These are phyloP conservation scores for Microcaecilia unicolor DNA, from an alignment of 2,797 vertebrate species.

Conservation along the genomic window DNA sequence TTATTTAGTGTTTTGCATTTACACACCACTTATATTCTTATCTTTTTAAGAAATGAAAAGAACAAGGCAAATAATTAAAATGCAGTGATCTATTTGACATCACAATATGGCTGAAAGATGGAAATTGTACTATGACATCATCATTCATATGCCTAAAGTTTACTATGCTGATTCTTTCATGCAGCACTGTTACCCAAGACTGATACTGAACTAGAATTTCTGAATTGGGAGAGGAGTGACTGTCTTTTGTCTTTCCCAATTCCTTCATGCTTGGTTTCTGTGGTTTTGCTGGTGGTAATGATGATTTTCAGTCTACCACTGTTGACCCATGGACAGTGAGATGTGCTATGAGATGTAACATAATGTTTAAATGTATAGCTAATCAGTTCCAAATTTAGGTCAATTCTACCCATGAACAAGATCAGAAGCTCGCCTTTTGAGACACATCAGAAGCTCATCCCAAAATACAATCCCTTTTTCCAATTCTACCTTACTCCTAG, in stretches of 20 bases:
- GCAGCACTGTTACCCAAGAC: neutral
- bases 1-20: conserved; percentile 75
- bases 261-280: conserved; percentile 1
- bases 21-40: conserved; percentile 73
- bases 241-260: neutral
- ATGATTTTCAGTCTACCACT: no score
- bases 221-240: neutral
- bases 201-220: neutral
- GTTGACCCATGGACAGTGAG: no score
- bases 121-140: conserved; percentile 3
- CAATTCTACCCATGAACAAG: no score
- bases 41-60: conserved; percentile 42
- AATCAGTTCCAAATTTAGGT: no score
- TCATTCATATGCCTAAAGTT: conserved; percentile 18
- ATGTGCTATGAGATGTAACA: no score
- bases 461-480: no score
- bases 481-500: no score
- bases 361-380: no score
- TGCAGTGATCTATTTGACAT: conserved; percentile 39
- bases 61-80: conserved; percentile 34
- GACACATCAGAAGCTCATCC: no score
- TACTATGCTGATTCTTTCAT: conserved; percentile 16
- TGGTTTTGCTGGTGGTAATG: neutral
- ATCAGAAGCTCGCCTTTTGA: no score
- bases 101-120: conserved; percentile 19